Conservation (phyloP, 1,140 invertebrate species). For the Grapholita molesta region DNA sequence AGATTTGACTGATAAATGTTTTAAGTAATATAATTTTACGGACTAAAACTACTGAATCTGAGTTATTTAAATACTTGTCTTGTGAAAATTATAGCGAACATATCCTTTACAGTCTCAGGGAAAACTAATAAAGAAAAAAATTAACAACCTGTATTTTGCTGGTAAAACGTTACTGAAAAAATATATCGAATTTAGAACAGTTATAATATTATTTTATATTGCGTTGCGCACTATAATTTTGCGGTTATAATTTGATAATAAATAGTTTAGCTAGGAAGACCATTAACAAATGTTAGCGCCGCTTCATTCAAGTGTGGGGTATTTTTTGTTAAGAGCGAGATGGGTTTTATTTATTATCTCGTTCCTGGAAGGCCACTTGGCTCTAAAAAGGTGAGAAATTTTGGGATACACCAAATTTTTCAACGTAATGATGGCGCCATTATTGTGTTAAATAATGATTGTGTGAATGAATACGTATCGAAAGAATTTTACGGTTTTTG, state of each 20-base stretch:
- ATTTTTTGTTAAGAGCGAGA: not conserved
- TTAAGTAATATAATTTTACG: not conserved
- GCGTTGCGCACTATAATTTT: not conserved
- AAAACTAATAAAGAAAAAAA: too few relatives aligned
- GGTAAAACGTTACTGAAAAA: too few relatives aligned
- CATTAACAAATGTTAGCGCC: not conserved
- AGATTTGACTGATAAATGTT: not conserved
- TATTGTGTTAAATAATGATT: not conserved
- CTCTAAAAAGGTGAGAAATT: not conserved
- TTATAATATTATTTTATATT: not conserved
- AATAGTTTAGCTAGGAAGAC: not conserved
- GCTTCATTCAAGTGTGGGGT: not conserved
- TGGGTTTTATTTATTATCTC: not conserved
- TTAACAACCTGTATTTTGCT: too few relatives aligned
- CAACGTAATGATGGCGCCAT: not conserved
- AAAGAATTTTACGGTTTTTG: not conserved
- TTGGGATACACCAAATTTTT: not conserved
- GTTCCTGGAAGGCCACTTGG: not conserved
- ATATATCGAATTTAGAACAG: too few relatives aligned
- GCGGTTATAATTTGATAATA: not conserved
- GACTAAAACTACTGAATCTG: too few relatives aligned
- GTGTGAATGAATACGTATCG: not conserved
- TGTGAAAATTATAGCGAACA: too few relatives aligned
- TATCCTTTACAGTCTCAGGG: too few relatives aligned
- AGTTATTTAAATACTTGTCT: too few relatives aligned